Evolutionary conservation across 2,888 invertebrate species (phyloP), one percentile per base, ranked within the genome.

Genomic region (Cosmopolites sordidus): DNA sequence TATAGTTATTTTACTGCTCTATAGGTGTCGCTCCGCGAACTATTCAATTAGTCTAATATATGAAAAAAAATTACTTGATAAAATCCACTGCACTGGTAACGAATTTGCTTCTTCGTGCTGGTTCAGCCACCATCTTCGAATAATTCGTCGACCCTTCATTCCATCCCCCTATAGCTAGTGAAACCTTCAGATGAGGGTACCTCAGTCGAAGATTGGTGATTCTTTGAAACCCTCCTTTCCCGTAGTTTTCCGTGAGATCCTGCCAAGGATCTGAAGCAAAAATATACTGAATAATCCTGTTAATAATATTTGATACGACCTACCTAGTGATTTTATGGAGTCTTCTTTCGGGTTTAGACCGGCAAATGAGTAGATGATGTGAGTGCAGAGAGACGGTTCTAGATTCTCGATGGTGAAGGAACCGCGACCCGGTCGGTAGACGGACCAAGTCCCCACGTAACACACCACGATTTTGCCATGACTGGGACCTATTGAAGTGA

Each of bases 121-220:
- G 76, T 43, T 80, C 81, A 1, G 83, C 79, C 0, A 86, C 87
- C 74, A 92, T 76, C 33, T 74, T 75, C 12, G 88, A 88, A 69
- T 83, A 89, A 61, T 84, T 83, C 2, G 74, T 69, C 0, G 92
- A 92, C 0, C 92, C 92, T 69, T 93, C 92, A 69, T 92, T 92
- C 93, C 93, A 93, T 0, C 93, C 93, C 0, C 93, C 93, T 33
- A 94, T 87, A 0, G 91, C 92, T 9, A 93, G 70, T 1, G 84
- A 81, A 1, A 75, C 70, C 69, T 83, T 86, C 40, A 93, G 70
- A 63, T 86, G 84, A 0, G 89, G 87, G 71, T 87, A 82, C 9
- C 76, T 76, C 42, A 78, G 70, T 62, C 86, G 87, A 0, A 91
- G 68, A 0, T 75, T 75, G 0, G 87, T 87, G 50, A 89, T 73